Conservation (phyloP, 1,140 invertebrate genomes). For the Pararge aegeria region DNA sequence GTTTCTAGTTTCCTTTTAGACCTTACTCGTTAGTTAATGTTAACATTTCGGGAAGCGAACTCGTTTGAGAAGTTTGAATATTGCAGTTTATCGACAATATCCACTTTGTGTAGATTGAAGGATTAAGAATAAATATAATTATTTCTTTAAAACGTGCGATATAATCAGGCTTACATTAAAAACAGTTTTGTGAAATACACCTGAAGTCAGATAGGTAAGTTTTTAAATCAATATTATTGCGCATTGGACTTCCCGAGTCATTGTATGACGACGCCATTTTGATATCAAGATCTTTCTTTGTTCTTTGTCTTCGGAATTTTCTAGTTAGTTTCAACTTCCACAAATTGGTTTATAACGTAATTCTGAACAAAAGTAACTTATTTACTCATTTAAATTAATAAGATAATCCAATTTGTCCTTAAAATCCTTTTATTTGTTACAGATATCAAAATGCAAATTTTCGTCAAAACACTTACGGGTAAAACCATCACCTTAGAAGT, state of each 20-base stretch:
- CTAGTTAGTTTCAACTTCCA: background rate
- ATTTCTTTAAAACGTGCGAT: background rate
- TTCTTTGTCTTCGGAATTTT: constrained; percentile 33
- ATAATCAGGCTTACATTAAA: too few species aligned
- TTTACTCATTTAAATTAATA: too few species aligned
- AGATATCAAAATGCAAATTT: constrained; percentile 53
- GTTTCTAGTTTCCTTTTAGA: too few species aligned
- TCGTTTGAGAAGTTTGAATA: too few species aligned
- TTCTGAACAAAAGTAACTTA: constrained; percentile 9
- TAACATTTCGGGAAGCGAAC: too few species aligned
- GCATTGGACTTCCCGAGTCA: background rate
- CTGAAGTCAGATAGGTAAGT: constrained; percentile 23
- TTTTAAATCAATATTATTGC: constrained; percentile 1
- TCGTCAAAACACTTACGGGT: constrained; percentile 84
- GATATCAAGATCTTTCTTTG: constrained; percentile 54
- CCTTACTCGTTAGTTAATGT: too few species aligned
- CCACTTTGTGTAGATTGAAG: too few species aligned
- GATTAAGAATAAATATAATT: background rate
- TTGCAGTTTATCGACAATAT: too few species aligned
- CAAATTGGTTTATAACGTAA: background rate
- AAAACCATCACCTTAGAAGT: constrained; percentile 58
- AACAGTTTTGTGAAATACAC: too few species aligned
- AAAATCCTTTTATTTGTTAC: constrained; percentile 33
- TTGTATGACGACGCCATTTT: constrained; percentile 52
- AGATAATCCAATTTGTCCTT: too few species aligned